Percentiles rank a stretch among this genome's conserved stretches.
These are phyloP conservation scores for Actinia equina DNA, from an alignment of 64 coral and sea anemone species.

Conservation along the genomic window DNA sequence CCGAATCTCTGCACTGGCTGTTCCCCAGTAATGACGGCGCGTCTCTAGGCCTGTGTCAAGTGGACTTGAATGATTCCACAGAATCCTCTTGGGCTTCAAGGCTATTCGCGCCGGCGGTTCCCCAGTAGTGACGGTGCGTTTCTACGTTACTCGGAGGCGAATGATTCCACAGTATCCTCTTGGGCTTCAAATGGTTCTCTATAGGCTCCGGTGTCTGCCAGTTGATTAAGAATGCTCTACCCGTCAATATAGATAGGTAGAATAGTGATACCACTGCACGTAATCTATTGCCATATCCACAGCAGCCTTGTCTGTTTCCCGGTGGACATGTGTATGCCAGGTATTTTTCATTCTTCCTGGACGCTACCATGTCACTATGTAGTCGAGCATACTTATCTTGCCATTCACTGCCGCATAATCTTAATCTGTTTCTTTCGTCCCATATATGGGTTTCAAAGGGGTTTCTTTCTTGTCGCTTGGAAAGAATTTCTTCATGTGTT, in stretches of 20 bases:
- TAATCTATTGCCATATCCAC: conserved; percentile 58
- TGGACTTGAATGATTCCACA: conserved; percentile 45
- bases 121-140: too few species aligned
- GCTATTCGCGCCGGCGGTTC: too few species aligned
- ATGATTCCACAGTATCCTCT: conserved; percentile 55
- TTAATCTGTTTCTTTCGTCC: background rate
- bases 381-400: conserved; percentile 42
- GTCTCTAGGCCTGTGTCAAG: conserved; percentile 34
- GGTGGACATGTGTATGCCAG: conserved; percentile 54
- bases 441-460: background rate
- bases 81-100: conserved; percentile 33
- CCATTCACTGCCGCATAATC: conserved; percentile 51
- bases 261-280: conserved; percentile 48
- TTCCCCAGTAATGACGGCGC: conserved; percentile 58
- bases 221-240: conserved; percentile 59
- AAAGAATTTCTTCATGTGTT: background rate
- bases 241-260: conserved; percentile 46
- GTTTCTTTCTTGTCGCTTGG: background rate
- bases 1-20: conserved; percentile 30
- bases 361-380: conserved; percentile 31
- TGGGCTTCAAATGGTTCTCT: conserved; percentile 42
- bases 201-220: conserved; percentile 62
- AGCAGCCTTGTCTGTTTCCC: conserved; percentile 51
- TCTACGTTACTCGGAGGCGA: too few species aligned
- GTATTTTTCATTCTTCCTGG: conserved; percentile 9